Evolutionary conservation across 2,113 vertebrate genomes (phyloP), one percentile per base, ranked within the genome.

Genomic region (Dicerorhinus sumatrensis): DNA sequence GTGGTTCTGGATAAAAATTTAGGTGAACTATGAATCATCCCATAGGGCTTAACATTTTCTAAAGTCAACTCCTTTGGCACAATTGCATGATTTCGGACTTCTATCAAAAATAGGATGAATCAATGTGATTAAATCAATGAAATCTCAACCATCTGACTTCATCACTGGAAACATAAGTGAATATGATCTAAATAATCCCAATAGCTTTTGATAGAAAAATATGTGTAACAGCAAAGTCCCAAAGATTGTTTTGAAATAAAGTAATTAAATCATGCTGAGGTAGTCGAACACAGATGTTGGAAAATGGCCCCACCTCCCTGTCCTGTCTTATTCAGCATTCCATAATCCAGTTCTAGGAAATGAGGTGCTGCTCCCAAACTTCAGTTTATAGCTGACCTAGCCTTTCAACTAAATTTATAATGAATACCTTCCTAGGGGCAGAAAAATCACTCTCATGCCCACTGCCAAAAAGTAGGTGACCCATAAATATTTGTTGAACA

Each of bases 111-210:
- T n/a, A 76, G 56, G 48, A 80, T 12, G 77, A 56, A 65, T 82
- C 58, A 90, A 48, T 72, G 76, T 46, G 31, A 69, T 96, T 88
- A 94, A 88, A 81, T 88, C 76, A 95, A 76, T 73, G 25, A 92
- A 80, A 56, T 51, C 27, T 76, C 67, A 91, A 56, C 33, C 72
- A 85, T 62, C 8, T 77, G 42, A 83, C 29, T 89, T 92, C 3
- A 2, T 77, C 85, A 77, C 29, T 88, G 18, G 31, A 80, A 97
- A 85, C 5, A 75, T 31, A 60, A 36, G 33, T 56, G 12, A 60
- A 29, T 65, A 67, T 23, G 42, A 72, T 91, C n/a, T 36, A 89
- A 84, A 46, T 48, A 67, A 69, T 51, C 39, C 25, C 14, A 84
- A 21, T 75, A 63, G 18, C 6, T 67, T 89, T 84, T 93, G 8